phyloP scores from a whole-genome alignment of 1,140 invertebrate species.

The Pseudomyrmex cubaensis region DNA sequence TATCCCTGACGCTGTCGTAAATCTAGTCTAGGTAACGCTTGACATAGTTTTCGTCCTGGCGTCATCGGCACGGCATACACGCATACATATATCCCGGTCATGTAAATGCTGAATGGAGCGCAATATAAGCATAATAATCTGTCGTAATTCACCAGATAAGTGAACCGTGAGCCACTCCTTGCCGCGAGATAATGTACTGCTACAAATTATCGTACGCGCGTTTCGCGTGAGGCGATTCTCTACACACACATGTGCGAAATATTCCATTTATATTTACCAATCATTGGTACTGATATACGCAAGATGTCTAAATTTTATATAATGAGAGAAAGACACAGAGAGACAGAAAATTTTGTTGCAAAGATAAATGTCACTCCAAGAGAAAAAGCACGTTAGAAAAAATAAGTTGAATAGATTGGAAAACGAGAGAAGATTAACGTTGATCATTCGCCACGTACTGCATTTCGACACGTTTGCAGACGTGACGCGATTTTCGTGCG shows the following conservation, averaged over 20 bases:
- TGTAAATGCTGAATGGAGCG: constrained; percentile 13
- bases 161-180: constrained; percentile 21
- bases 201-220: constrained; percentile 39
- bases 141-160: constrained; percentile 44
- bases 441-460: neutral
- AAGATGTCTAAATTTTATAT: no score
- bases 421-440: neutral
- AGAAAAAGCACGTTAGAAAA: neutral
- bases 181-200: constrained; percentile 9
- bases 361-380: neutral
- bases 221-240: neutral
- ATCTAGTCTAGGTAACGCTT: constrained; percentile 60
- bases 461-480: neutral
- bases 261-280: constrained; percentile 17
- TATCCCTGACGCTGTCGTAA: constrained; percentile 65
- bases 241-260: neutral
- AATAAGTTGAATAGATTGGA: neutral
- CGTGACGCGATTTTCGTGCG: neutral
- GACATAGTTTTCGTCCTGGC: constrained; percentile 51
- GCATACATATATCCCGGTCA: neutral
- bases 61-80: neutral
- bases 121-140: constrained; percentile 45
- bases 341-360: neutral
- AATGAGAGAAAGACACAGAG: no score
- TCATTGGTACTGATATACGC: neutral